Evolutionary conservation across 2,888 invertebrate species (phyloP).

Genomic region (Mimas tiliae): DNA sequence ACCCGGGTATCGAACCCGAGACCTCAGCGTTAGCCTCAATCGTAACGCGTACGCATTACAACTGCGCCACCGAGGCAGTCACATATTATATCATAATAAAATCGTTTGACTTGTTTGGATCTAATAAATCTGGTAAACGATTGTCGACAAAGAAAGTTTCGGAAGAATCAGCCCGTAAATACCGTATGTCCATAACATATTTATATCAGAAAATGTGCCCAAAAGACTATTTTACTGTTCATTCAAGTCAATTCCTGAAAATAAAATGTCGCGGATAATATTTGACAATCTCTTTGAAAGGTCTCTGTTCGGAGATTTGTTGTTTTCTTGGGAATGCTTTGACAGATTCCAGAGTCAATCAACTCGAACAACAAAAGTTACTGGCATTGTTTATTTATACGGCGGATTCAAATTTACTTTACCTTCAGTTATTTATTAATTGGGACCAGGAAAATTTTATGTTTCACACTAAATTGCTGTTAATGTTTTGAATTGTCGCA

Average conservation of each 20-base stretch:
- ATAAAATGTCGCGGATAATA: constrained; percentile 46
- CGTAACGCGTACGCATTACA: too few species aligned
- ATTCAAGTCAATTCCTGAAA: constrained; percentile 35
- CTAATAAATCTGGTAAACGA: constrained; percentile 19
- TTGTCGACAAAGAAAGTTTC: constrained; percentile 16
- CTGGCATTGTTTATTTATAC: constrained; percentile 47
- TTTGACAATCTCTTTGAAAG: constrained; percentile 47
- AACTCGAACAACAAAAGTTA: constrained; percentile 48
- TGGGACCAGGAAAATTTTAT: constrained; percentile 28
- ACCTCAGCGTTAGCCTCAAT: too few species aligned
- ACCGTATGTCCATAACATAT: constrained; percentile 13
- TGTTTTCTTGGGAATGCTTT: constrained; percentile 57
- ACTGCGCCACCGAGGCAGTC: too few species aligned
- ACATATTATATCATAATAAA: not conserved
- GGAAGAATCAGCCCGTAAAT: not conserved
- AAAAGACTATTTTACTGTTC: constrained; percentile 35
- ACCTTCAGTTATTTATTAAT: constrained; percentile 24
- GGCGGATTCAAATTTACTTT: constrained; percentile 26
- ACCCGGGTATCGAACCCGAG: too few species aligned
- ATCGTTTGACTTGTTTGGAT: not conserved
- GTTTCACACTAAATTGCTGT: not conserved
- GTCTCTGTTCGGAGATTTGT: constrained; percentile 45
- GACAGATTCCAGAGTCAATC: constrained; percentile 55
- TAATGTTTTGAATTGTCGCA: not conserved
- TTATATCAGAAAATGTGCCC: constrained; percentile 19